phyloP scores from a whole-genome alignment of 2,888 invertebrate genomes.

The Creontiades dilutus region DNA sequence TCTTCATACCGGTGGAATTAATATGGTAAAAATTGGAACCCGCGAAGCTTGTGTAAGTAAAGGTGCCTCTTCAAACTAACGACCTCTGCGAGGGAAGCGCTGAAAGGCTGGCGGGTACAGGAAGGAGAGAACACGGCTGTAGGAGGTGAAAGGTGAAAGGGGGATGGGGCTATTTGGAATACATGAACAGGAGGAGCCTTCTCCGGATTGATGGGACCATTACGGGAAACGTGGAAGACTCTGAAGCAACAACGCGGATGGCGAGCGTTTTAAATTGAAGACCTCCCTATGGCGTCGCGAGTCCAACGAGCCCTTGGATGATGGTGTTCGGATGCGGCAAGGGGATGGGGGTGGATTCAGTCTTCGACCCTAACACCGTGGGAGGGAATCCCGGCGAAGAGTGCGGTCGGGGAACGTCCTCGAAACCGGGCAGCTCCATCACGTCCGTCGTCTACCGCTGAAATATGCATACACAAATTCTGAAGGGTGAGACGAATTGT shows the following conservation, averaged over 20 bases:
- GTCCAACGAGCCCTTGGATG: neutral
- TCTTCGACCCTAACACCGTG: no score
- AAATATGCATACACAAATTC: no score
- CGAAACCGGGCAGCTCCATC: neutral
- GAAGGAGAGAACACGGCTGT: neutral
- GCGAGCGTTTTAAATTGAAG: neutral
- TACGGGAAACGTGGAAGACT: constrained; percentile 5
- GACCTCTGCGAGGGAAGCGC: neutral
- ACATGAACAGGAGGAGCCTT: neutral
- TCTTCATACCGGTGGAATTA: constrained; percentile 11
- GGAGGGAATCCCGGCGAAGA: constrained; percentile 7
- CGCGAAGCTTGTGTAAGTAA: neutral
- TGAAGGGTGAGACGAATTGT: no score
- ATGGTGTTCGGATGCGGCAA: neutral
- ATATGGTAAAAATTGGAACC: constrained; percentile 17
- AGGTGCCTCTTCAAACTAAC: constrained; percentile 13
- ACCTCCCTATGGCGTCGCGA: neutral
- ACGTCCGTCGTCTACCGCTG: neutral
- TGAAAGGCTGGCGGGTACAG: neutral
- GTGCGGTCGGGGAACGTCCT: neutral
- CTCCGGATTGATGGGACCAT: constrained; percentile 20
- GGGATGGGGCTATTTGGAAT: neutral
- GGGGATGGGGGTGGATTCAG: no score
- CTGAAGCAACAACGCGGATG: constrained; percentile 3
- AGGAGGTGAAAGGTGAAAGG: neutral